Base-by-base conservation (phyloP, 2,888 invertebrate species). In the Ochlodes sylvanus region DNA sequence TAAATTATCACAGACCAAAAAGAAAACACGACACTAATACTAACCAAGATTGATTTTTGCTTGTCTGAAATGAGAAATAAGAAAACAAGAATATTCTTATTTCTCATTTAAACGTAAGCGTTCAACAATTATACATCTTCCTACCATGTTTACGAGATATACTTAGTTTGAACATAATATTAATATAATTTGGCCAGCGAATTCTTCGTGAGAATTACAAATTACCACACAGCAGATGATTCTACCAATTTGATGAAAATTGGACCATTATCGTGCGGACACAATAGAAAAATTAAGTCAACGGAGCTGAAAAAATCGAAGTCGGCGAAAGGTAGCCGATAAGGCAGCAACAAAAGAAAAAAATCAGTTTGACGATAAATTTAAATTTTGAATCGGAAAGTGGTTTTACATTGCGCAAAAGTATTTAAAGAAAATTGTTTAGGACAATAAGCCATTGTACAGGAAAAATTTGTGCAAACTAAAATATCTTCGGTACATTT, bases 381-480 rank as follows among this genome's bases (percentile, higher is more conserved):
- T 82, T 80, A 82, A 88, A 86, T 89, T 90, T 88, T 86, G 61
- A 87, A 87, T 89, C 87, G 87, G 75, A 87, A 89, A 89, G 38
- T 69, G 57, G 52, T 52, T 66, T 58, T 14, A 17, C 19, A 17
- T n/a, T 27, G 34, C 34, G 10, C 17, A 19, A 12, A 41, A 19
- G 7, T 50, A 42, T 42, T 42, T 19, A 27, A 27, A 27, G 27
- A 12, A 38, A 38, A 10, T 38, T 38, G 7, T 38, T 2, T 27
- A 4, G 5, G 3, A 27, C 10, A 42, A 42, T 42, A 42, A 42
- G 12, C 41, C 0, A 42, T 42, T 27, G 27, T 27, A 27, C 27
- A 27, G 5, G 5, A 27, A 27, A 27, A 27, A 27, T 4, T 27
- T 27, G 5, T 4, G 27, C 2, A 27, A 27, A 27, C 27, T 27